A percentile compares a stretch with the other conserved stretches of the same genome.
Evolutionary conservation across 1,140 invertebrate genomes (phyloP).

Genomic region (Lutraria rhynchaena): DNA sequence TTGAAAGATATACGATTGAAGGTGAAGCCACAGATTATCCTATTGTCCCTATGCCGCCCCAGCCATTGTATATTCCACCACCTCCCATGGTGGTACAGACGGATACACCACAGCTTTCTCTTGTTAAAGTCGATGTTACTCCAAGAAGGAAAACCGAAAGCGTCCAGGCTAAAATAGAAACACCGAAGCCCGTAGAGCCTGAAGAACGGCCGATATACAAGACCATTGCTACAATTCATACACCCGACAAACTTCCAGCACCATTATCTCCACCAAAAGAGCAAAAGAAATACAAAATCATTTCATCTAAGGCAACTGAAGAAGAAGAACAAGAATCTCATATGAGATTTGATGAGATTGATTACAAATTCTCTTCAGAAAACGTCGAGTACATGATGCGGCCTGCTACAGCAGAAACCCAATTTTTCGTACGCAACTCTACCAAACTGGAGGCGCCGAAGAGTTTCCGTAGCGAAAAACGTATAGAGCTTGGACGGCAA

Average conservation of each 20-base stretch:
- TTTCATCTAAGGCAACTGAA: slow-evolving; percentile 16
- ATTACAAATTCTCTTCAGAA: slow-evolving; percentile 45
- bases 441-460: slow-evolving; percentile 1
- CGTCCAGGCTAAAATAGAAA: slow-evolving; percentile 4
- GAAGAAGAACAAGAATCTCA: slow-evolving; percentile 35
- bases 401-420: slow-evolving; percentile 19
- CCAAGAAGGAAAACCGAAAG: slow-evolving; percentile 34
- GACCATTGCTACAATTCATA: slow-evolving; percentile 46
- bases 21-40: slow-evolving; percentile 21
- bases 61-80: slow-evolving; percentile 1
- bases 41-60: neutral
- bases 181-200: slow-evolving; percentile 3
- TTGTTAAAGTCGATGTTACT: slow-evolving; percentile 47
- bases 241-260: slow-evolving; percentile 32
- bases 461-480: slow-evolving; percentile 32
- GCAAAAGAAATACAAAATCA: slow-evolving; percentile 42
- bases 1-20: slow-evolving; percentile 43
- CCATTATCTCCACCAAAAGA: neutral
- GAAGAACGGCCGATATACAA: slow-evolving; percentile 44
- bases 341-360: slow-evolving; percentile 54
- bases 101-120: slow-evolving; percentile 11
- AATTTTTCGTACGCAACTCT: slow-evolving; percentile 38
- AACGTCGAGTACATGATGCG: slow-evolving; percentile 41
- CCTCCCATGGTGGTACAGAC: slow-evolving; percentile 45
- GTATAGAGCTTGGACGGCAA: slow-evolving; percentile 8